Base-by-base conservation (phyloP, 2,113 vertebrate genomes). In the Struthio camelus region DNA sequence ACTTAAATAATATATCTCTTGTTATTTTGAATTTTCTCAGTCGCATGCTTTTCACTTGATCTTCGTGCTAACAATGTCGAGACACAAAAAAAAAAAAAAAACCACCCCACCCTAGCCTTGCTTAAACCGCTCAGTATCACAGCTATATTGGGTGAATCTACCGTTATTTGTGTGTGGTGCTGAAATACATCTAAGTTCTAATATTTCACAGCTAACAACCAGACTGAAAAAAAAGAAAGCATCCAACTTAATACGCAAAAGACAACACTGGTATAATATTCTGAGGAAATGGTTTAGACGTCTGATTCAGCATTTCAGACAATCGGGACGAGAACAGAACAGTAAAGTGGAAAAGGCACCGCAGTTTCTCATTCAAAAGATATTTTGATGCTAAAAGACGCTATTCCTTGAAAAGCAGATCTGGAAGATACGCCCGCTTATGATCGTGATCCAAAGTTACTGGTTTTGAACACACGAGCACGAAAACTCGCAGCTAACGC, bases 71-170 rank as follows among this genome's bases (percentile, higher is more conserved):
- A 4, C 50, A 36, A 48, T 3, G 18, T 28, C 64, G 84, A 24
- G n/a, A 62, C 40, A 73, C 71, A 88, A 80, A 16, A 50, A 42
- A 34, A n/a, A n/a, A n/a, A n/a, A n/a, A n/a, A n/a, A n/a, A n/a
- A n/a, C n/a, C n/a, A n/a, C n/a, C n/a, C n/a, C n/a, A n/a, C 53
- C 70, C 61, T 1, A 50, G 40, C 40, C 50, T 53, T 40, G 56
- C 69, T 50, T 78, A 32, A 46, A 46, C 19, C 46, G 12, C 14
- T 1, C 0, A 38, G 20, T 18, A 77, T 18, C 71, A 70, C 0
- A 0, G n/a, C 34, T 46, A 12, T 15, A 14, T 27, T 24, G 38
- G 80, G 38, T 17, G 67, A 51, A 28, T 11, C 36, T 62, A 23
- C 66, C 22, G 12, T 9, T 40, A 65, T 5, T 13, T 44, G 48